These are phyloP conservation scores for Grammomys surdaster DNA, from an alignment of 2,113 vertebrate species.

Conservation along the genomic window DNA sequence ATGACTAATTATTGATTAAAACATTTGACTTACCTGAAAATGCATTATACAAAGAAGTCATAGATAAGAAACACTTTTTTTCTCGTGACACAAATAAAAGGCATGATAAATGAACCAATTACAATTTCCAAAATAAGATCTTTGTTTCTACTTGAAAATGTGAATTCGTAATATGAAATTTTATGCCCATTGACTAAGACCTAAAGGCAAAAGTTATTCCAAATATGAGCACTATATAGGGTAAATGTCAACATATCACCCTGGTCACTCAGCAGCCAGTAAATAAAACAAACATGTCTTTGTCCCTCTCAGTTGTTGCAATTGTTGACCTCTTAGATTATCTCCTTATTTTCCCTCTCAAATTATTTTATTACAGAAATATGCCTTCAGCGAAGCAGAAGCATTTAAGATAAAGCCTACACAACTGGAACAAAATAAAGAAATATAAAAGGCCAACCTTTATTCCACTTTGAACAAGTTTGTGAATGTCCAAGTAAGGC, in stretches of 20 bases:
- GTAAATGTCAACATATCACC: conserved; percentile 14
- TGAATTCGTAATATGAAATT: neutral
- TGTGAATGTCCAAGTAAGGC: conserved; percentile 98
- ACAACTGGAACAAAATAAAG: conserved; percentile 77
- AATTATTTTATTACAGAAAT: conserved; percentile 64
- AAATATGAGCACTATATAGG: conserved; percentile 37
- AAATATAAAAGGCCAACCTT: conserved; percentile 93
- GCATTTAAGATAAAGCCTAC: conserved; percentile 55
- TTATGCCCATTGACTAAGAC: neutral
- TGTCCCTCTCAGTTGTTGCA: neutral
- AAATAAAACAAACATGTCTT: conserved; percentile 40
- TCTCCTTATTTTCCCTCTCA: conserved; percentile 30
- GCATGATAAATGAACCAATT: conserved; percentile 15
- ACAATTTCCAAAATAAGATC: conserved; percentile 20
- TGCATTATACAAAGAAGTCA: conserved; percentile 42
- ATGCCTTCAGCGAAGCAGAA: neutral
- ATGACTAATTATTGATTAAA: neutral
- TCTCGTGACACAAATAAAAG: conserved; percentile 7
- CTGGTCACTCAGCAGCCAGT: conserved; percentile 12
- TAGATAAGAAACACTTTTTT: conserved; percentile 21
- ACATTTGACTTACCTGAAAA: conserved; percentile 77
- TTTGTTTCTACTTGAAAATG: conserved; percentile 26
- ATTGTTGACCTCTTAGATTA: conserved; percentile 4
- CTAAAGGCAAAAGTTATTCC: conserved; percentile 33
- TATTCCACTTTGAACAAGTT: conserved; percentile 97